Percentiles rank a stretch among this genome's conserved stretches.
These are phyloP conservation scores for Catonia carolina DNA, from an alignment of 2,888 invertebrate genomes.

Conservation along the genomic window DNA sequence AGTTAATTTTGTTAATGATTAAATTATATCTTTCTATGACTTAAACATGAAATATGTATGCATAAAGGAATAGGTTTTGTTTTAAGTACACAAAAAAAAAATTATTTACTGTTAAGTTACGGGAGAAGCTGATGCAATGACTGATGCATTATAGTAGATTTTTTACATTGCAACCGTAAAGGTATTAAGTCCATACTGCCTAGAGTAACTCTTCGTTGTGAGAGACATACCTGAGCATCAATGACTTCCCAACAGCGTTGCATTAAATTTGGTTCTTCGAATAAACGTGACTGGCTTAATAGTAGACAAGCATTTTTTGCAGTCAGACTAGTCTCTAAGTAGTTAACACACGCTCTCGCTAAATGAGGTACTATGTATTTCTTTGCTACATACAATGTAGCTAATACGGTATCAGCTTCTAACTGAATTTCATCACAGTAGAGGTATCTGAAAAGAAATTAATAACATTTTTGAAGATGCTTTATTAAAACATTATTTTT, in stretches of 20 bases:
- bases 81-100: background rate
- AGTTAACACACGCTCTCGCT: constrained; percentile 89
- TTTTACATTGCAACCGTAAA: constrained; percentile 12
- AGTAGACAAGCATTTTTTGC: constrained; percentile 94
- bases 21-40: no score
- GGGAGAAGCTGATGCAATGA: constrained; percentile 20
- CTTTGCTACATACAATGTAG: constrained; percentile 91
- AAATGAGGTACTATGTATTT: constrained; percentile 95
- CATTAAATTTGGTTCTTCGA: constrained; percentile 96
- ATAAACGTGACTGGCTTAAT: constrained; percentile 88
- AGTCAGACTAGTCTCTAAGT: constrained; percentile 89
- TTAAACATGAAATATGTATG: no score
- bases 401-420: constrained; percentile 90
- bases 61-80: no score
- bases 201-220: constrained; percentile 22
- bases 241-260: constrained; percentile 96
- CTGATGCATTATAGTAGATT: constrained; percentile 15
- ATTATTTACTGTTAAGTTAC: background rate
- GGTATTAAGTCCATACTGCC: constrained; percentile 19
- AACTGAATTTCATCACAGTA: constrained; percentile 95
- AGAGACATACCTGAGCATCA: constrained; percentile 80
- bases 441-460: constrained; percentile 67
- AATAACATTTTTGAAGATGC: no score
- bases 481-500: no score
- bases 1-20: no score